Evolutionary conservation across 2,888 invertebrate species (phyloP), one percentile per base, ranked within the genome.

Genomic region (Drosophila parthenogenetica): DNA sequence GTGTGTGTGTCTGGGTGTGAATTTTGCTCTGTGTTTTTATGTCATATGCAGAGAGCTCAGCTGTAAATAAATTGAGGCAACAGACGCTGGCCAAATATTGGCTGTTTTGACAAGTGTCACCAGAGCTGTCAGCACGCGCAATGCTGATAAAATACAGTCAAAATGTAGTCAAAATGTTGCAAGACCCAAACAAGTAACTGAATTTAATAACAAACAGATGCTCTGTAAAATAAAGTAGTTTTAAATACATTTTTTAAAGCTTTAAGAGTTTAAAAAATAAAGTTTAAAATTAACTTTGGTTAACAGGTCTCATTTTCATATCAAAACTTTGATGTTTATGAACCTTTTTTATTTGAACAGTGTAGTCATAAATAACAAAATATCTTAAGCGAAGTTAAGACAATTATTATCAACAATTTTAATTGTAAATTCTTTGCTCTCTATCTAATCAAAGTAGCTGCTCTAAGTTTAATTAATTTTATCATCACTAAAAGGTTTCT

Each of bases 51-150:
- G 60, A 53, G 58, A 64, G 13, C 50, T 29, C 8, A 70, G 73
- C 58, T 70, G 81, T 75, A 65, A 75, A 82, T 68, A 79, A 71
- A 77, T 73, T 85, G 69, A 42, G 61, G 46, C 43, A 45, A 42
- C 50, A 51, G 68, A 14, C 40, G 29, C 61, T 49, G 55, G 63
- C 64, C 50, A 61, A 69, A 82, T 70, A 77, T 19, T 62, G 76
- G 66, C 64, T 79, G 74, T 81, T 85, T 69, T 89, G 84, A 89
- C 84, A 89, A 87, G 89, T 88, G 89, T 73, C 84, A 70, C 76
- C 60, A 58, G 79, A 81, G 66, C 89, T 84, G 87, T 85, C 84
- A 88, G 79, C 84, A 69, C 68, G 43, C 45, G 60, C 42, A 69
- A 67, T 43, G 43, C 59, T 65, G 78, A 73, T 81, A 65, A 72